These are phyloP conservation scores for Pterostichus niger DNA, from an alignment of 2,888 invertebrate genomes.

Conservation along the genomic window DNA sequence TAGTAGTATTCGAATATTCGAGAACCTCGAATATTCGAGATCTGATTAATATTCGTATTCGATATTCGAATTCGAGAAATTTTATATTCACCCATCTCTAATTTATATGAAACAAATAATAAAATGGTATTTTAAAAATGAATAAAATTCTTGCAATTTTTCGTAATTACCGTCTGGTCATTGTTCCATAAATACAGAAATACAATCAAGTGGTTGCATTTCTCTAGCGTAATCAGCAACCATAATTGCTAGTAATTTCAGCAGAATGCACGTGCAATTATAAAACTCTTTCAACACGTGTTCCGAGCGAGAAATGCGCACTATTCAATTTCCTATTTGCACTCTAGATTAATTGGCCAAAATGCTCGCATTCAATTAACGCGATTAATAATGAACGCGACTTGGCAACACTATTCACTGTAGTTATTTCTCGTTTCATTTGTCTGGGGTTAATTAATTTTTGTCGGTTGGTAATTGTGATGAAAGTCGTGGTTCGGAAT, in stretches of 20 bases:
- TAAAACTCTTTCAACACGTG: neutral
- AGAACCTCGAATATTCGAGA: too few relatives aligned
- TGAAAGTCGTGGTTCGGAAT: slow-evolving; percentile 19
- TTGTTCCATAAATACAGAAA: neutral
- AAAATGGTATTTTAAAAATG: too few relatives aligned
- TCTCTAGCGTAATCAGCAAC: neutral
- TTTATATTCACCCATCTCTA: too few relatives aligned
- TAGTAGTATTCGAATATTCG: too few relatives aligned
- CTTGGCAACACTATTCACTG: slow-evolving; percentile 11
- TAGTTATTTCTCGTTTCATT: neutral
- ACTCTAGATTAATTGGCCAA: slow-evolving; percentile 17
- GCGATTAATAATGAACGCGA: slow-evolving; percentile 39
- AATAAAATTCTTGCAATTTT: too few relatives aligned
- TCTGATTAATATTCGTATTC: too few relatives aligned
- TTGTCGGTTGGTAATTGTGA: slow-evolving; percentile 28
- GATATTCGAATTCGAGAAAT: too few relatives aligned
- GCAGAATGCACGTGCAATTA: neutral
- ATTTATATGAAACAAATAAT: too few relatives aligned
- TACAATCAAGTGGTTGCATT: neutral
- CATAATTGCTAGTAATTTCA: neutral
- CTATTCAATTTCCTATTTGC: slow-evolving; percentile 3
- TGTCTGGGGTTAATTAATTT: slow-evolving; percentile 30
- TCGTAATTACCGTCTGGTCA: too few relatives aligned
- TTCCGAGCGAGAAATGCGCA: neutral
- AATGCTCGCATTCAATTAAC: slow-evolving; percentile 23